Percentiles rank a stretch among this genome's conserved stretches.
Evolutionary conservation across 2,113 vertebrate genomes (phyloP).

Genomic region (Cephalopterus ornatus): DNA sequence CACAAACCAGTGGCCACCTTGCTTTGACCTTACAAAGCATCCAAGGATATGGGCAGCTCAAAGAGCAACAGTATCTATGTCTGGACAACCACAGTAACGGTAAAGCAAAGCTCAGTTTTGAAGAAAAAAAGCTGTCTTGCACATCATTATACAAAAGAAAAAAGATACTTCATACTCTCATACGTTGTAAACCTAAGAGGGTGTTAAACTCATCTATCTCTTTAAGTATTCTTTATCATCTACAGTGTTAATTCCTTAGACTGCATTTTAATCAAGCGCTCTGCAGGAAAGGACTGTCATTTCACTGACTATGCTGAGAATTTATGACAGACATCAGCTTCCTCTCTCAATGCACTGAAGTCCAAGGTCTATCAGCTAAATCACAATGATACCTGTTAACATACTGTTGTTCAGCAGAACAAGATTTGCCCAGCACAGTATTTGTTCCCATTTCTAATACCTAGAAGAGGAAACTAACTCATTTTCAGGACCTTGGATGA

Average conservation of each 20-base stretch:
- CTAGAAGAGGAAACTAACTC: background rate
- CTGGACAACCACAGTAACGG: background rate
- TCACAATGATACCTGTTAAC: background rate
- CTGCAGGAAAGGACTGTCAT: background rate
- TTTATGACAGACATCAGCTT: background rate
- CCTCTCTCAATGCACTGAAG: background rate
- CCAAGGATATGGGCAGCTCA: background rate
- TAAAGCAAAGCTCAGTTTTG: background rate
- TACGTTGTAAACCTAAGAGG: background rate
- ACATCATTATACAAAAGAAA: background rate
- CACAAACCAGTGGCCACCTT: background rate
- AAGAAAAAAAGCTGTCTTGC: background rate
- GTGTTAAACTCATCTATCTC: background rate
- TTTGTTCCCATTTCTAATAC: background rate
- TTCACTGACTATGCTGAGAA: background rate
- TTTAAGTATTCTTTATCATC: background rate
- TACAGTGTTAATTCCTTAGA: background rate
- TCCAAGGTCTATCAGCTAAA: background rate
- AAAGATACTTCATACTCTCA: background rate
- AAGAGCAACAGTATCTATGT: background rate
- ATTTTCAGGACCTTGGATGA: background rate
- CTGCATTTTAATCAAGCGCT: background rate
- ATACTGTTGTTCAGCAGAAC: background rate
- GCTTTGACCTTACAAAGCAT: constrained; percentile 15
- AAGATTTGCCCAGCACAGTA: background rate